Evolutionary conservation across 1,140 invertebrate species (phyloP), one percentile per base, ranked within the genome.

Genomic region (Gryon sp.): DNA sequence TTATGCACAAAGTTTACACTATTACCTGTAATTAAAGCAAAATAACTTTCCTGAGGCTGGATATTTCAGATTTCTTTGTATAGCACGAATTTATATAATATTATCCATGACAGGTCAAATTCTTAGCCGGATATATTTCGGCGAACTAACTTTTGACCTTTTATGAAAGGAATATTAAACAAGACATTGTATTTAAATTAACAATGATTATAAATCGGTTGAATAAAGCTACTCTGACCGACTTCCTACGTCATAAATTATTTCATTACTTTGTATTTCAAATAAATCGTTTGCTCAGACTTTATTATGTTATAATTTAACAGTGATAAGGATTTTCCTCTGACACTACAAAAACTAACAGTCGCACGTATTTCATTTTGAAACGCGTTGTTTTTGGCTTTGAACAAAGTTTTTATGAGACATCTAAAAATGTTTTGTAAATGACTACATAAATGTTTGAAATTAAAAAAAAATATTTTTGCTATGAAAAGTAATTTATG

Each of bases 131-230:
- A 70, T 52, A 60, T 53, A 32, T 60, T 70, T 69, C 15, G 20
- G 11, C 9, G 19, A 9, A 18, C 66, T 52, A 19, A 38, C 43
- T 53, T 52, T 62, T 72, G 38, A 55, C 66, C 66, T 62, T 62
- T 72, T 62, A 36, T 60, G 30, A 59, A 7, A 45, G 12, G 52
- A 59, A 69, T 69, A 69, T 57, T 69, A 38, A 69, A 50, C 14
- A 57, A 59, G 11, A 48, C 43, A 57, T 69, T 69, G 65, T 69
- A 69, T 69, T 69, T 69, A 69, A 69, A 69, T 59, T 24, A 32
- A 50, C 28, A 57, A 46, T 45, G 20, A 30, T 57, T 57, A 22
- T 20, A 8, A 26, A 11, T 43, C 28, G 30, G 32, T 15, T 36
- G 7, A 26, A 53, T 45, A 19, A 15, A 63, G 16, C 22, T n/a